These are phyloP conservation scores for Chionodraco myersi DNA, from an alignment of 2,113 vertebrate genomes.

Conservation along the genomic window DNA sequence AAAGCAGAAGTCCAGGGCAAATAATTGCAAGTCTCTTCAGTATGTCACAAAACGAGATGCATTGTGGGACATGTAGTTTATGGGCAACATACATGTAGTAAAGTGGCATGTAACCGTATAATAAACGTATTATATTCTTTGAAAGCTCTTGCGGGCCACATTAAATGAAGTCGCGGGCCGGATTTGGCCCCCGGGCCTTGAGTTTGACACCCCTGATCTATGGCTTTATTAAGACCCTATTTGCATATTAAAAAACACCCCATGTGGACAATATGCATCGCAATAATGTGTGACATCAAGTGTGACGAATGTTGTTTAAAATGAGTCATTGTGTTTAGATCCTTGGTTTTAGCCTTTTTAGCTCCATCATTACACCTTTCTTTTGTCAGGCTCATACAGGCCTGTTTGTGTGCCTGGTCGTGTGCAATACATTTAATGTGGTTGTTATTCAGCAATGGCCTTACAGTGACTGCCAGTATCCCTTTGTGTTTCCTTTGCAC, in stretches of 20 bases:
- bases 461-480: conserved; percentile 70
- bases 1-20: too few relatives aligned
- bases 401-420: background rate
- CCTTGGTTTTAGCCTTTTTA: conserved; percentile 1
- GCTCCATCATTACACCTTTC: background rate
- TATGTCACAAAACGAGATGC: too few relatives aligned
- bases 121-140: too few relatives aligned
- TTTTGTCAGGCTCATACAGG: conserved; percentile 8
- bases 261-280: background rate
- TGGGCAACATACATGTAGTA: too few relatives aligned
- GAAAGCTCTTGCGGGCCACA: too few relatives aligned
- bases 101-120: too few relatives aligned
- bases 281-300: background rate
- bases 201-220: too few relatives aligned
- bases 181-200: too few relatives aligned
- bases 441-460: conserved; percentile 73
- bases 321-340: background rate
- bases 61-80: too few relatives aligned
- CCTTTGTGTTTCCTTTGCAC: conserved; percentile 63
- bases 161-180: too few relatives aligned
- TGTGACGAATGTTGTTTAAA: background rate
- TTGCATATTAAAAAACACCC: background rate
- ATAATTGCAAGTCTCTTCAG: too few relatives aligned
- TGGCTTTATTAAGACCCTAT: background rate
- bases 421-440: conserved; percentile 54